Conservation (phyloP, 2,113 vertebrate species). For the Bagarius yarrelli region DNA sequence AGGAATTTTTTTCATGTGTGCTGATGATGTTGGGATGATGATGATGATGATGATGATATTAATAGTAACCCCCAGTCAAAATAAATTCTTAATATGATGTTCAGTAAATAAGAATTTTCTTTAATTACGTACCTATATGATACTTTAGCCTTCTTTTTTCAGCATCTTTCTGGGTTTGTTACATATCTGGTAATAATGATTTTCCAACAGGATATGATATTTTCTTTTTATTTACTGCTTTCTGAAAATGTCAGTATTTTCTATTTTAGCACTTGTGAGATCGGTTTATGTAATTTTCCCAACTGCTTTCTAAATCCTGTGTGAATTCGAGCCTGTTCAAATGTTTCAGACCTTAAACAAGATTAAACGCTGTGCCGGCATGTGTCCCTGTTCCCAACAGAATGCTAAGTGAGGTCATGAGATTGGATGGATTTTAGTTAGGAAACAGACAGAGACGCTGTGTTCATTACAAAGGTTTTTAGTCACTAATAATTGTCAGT, state of each 20-base stretch:
- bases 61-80: too few relatives aligned
- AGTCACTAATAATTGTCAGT: too few relatives aligned
- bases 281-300: background rate
- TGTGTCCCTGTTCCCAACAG: background rate
- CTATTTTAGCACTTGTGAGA: background rate
- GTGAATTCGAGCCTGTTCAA: background rate
- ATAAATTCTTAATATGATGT: too few relatives aligned
- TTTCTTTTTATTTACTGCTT: background rate
- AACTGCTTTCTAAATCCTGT: background rate
- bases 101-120: too few relatives aligned
- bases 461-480: too few relatives aligned
- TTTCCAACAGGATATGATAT: background rate
- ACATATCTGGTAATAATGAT: background rate
- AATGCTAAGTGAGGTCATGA: too few relatives aligned
- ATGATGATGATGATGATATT: too few relatives aligned
- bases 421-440: too few relatives aligned
- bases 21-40: too few relatives aligned
- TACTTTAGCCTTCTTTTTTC: background rate
- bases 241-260: background rate
- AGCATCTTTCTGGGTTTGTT: background rate
- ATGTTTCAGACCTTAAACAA: background rate
- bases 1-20: too few relatives aligned
- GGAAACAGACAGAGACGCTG: too few relatives aligned
- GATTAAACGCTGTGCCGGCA: background rate
- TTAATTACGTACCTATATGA: too few relatives aligned